These are phyloP conservation scores for Nipponia nippon DNA, from an alignment of 2,113 vertebrate species.

Conservation along the genomic window DNA sequence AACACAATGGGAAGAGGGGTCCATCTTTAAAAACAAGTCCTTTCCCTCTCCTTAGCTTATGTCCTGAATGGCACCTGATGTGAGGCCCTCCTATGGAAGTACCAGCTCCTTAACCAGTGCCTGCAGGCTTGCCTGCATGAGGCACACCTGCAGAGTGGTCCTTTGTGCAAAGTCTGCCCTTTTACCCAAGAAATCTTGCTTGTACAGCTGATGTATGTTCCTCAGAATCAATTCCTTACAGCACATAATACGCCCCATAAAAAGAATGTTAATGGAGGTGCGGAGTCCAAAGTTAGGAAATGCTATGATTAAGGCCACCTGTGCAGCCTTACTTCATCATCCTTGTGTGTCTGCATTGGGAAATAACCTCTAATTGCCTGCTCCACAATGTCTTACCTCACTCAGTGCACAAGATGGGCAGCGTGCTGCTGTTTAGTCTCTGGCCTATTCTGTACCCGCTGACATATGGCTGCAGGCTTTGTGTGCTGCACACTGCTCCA, in stretches of 20 bases:
- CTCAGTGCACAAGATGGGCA: not conserved
- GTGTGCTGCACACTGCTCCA: not conserved
- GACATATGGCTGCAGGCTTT: not conserved
- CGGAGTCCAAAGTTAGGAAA: not conserved
- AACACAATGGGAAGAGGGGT: not conserved
- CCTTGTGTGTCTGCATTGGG: not conserved
- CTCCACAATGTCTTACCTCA: not conserved
- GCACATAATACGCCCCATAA: not conserved
- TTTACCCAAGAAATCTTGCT: not conserved
- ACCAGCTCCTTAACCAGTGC: not conserved
- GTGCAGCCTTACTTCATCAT: not conserved
- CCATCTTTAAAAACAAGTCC: not conserved
- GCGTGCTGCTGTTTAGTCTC: not conserved
- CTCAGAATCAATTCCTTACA: not conserved
- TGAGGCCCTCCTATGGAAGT: not conserved
- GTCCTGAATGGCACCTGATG: not conserved
- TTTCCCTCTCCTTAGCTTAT: not conserved
- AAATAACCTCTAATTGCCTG: conserved; percentile 1
- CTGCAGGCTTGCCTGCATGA: not conserved
- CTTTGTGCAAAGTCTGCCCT: not conserved
- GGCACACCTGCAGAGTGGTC: not conserved
- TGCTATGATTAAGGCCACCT: not conserved
- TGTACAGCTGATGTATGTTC: fast-evolving
- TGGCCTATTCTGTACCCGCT: not conserved
- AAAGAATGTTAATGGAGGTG: not conserved